Percentiles rank a stretch among this genome's conserved stretches.
Evolutionary conservation across 2,113 vertebrate species (phyloP).

Genomic region (Onychostoma macrolepis): DNA sequence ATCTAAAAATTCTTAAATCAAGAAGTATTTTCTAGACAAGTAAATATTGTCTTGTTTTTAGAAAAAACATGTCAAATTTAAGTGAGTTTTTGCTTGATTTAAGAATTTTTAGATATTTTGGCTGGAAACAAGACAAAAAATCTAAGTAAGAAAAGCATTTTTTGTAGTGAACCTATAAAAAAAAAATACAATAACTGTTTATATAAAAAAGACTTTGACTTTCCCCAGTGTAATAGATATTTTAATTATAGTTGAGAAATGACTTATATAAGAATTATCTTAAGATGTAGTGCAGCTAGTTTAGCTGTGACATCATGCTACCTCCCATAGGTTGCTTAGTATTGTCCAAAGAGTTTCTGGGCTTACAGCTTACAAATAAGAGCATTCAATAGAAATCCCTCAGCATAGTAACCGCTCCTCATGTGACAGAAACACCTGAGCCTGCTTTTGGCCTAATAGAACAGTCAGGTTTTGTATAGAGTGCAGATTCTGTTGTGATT

Average conservation of each 20-base stretch:
- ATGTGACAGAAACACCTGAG: slow-evolving; percentile 9
- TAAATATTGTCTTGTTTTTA: too few species aligned
- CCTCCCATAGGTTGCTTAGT: background rate
- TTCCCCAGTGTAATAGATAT: background rate
- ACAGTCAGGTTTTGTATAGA: background rate
- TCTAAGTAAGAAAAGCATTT: too few species aligned
- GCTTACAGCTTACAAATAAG: slow-evolving; percentile 1
- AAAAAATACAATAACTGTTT: background rate
- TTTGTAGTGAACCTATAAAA: background rate
- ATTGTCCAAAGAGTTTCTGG: slow-evolving; percentile 6
- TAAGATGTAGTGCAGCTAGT: background rate
- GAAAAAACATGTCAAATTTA: too few species aligned
- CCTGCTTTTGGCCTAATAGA: background rate
- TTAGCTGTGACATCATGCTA: slow-evolving; percentile 1
- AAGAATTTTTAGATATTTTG: too few species aligned
- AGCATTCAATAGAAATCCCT: background rate
- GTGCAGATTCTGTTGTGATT: background rate
- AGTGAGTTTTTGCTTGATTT: too few species aligned
- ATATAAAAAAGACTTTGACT: background rate
- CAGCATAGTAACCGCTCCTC: background rate
- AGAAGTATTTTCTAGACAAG: too few species aligned
- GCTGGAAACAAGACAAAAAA: too few species aligned
- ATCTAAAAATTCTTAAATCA: too few species aligned
- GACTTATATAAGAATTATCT: background rate
- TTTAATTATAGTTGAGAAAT: background rate